Evolutionary conservation across 2,113 vertebrate genomes (phyloP), one percentile per base, ranked within the genome.

Genomic region (Urocolius indicus): DNA sequence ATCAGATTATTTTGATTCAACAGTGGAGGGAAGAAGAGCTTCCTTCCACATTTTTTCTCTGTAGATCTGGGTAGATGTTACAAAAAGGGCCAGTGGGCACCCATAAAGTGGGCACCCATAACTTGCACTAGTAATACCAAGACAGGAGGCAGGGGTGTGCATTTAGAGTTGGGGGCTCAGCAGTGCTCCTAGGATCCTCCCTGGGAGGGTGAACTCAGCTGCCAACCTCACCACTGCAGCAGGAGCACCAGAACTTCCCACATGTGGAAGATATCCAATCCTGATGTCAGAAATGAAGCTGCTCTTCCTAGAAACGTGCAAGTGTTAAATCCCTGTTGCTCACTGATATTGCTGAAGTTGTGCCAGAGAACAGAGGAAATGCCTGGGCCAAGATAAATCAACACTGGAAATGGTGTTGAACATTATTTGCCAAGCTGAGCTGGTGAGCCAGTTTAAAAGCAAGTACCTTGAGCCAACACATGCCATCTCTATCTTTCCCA

Each of bases 351-450:
- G 6, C 71, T 88, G 93, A 73, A 55, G 38, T 30, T 41, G 63
- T 94, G 87, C 94, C 90, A 96, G 75, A 67, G 78, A 51, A 74
- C 65, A 65, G 61, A 76, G 78, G 29, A 90, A 71, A 6, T 0
- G 38, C 72, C 67, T 67, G 48, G 0, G 68, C 91, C 94, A 92
- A 93, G 87, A 93, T 74, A 94, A 91, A 94, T 74, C 75, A 86
- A 6, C 2, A 3, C 72, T 88, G 72, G 46, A 83, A 93, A 51
- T 21, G 45, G 78, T 94, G 85, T 74, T 59, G 59, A 63, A 59
- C 2, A 0, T 29, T 63, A 27, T 54, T 83, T 91, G 90, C 74
- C 91, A 94, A 94, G 71, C 43, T 58, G 11, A 45, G 43, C 58
- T 91, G 78, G 57, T 43, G 61, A 87, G 63, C 7, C 68, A 75